These are phyloP conservation scores for Trematocara marginatum DNA, from an alignment of 2,113 vertebrate genomes.

Conservation along the genomic window DNA sequence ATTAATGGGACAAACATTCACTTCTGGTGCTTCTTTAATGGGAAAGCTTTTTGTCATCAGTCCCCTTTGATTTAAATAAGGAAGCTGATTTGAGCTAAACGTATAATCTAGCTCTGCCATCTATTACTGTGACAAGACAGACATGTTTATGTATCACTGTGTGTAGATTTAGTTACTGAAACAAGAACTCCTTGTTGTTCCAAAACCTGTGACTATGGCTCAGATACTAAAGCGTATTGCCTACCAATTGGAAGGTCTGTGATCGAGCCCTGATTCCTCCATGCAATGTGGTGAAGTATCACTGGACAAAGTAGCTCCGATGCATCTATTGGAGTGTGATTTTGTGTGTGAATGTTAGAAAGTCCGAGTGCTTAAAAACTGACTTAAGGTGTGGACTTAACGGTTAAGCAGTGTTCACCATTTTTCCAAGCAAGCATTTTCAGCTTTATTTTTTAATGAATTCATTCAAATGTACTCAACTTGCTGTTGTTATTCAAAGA, in stretches of 20 bases:
- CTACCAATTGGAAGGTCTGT: neutral
- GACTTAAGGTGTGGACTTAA: neutral
- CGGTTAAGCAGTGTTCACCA: neutral
- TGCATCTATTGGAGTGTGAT: neutral
- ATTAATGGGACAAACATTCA: neutral
- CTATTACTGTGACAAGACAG: neutral
- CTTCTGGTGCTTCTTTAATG: neutral
- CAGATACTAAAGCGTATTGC: neutral
- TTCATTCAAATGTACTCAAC: neutral
- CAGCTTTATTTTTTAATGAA: neutral
- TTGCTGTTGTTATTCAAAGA: neutral
- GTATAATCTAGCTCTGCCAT: neutral
- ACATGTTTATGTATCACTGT: neutral
- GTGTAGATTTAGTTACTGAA: neutral
- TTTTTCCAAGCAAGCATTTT: neutral
- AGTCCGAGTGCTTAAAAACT: neutral
- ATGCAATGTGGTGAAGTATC: neutral
- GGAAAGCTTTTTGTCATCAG: neutral
- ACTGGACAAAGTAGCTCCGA: rapidly evolving
- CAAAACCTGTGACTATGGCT: neutral
- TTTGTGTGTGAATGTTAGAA: neutral
- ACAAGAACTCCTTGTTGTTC: neutral
- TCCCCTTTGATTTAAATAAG: neutral
- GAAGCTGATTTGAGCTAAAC: neutral
- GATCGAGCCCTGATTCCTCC: neutral